Conservation (phyloP, 2,113 vertebrate species). For the Dipodomys stephensi region DNA sequence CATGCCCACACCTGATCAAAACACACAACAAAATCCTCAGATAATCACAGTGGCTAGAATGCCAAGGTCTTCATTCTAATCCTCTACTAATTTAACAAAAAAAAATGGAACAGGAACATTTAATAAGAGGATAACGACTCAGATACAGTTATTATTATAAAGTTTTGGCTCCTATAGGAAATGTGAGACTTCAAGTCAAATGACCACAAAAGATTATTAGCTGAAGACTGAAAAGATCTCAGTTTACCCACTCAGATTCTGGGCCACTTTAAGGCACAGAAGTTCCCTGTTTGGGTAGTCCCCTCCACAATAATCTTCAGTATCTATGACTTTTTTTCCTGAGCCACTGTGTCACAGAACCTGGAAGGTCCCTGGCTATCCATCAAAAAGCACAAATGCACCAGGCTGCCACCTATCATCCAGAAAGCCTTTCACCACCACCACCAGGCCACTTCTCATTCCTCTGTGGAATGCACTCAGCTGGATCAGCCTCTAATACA, state of each 20-base stretch:
- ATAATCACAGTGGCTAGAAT: too few relatives aligned
- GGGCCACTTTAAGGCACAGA: not conserved
- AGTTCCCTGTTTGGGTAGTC: not conserved
- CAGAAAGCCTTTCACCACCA: conserved; percentile 12
- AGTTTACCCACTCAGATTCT: not conserved
- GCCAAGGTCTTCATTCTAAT: not conserved
- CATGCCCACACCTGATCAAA: too few relatives aligned
- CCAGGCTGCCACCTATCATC: not conserved
- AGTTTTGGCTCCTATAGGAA: not conserved
- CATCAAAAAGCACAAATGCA: not conserved
- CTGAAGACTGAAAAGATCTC: not conserved
- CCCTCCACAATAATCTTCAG: not conserved
- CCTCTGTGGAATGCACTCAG: conserved; percentile 51
- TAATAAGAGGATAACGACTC: not conserved
- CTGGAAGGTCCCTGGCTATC: conserved; percentile 10
- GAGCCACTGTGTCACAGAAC: not conserved
- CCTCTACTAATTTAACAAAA: not conserved
- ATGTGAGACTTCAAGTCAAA: not conserved
- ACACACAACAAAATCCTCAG: too few relatives aligned
- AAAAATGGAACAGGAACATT: not conserved
- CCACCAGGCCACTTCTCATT: conserved; percentile 53
- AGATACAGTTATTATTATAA: not conserved
- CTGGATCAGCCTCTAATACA: conserved; percentile 68
- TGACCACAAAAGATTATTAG: not conserved
- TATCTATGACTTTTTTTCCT: not conserved